These are phyloP conservation scores for Boleophthalmus pectinirostris DNA, from an alignment of 2,113 vertebrate genomes.

Conservation along the genomic window DNA sequence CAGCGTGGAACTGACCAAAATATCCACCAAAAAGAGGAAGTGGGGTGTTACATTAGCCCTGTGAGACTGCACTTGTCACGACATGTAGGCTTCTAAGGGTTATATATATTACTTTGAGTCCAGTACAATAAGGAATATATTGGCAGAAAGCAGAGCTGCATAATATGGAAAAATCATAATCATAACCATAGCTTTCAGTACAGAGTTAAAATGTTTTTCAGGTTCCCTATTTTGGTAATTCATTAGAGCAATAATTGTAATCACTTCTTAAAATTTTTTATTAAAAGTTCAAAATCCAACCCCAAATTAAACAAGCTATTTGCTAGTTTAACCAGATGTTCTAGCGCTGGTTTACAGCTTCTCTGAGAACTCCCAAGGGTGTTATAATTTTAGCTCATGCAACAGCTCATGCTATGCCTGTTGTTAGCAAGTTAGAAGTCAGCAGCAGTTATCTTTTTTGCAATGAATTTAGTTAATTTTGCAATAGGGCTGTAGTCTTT, in stretches of 20 bases:
- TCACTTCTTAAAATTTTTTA: background rate
- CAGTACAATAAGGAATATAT: no score
- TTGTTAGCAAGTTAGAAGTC: background rate
- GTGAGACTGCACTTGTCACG: slow-evolving; percentile 1
- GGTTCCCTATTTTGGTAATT: background rate
- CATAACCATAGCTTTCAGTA: background rate
- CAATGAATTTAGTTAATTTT: background rate
- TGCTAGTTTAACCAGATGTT: background rate
- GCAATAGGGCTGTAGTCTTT: background rate
- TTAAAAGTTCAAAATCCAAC: background rate
- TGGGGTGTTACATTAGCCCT: slow-evolving; percentile 1
- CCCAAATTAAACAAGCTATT: background rate
- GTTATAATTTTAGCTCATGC: background rate
- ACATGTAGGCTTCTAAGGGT: background rate
- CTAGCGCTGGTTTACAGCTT: background rate
- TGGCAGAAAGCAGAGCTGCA: background rate
- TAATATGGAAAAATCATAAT: no score
- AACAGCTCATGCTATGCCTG: background rate
- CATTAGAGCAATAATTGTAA: background rate
- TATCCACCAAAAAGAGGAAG: slow-evolving; percentile 6
- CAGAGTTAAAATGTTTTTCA: background rate
- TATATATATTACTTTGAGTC: background rate
- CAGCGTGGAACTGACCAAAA: background rate
- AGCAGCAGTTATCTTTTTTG: background rate
- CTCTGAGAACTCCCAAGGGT: background rate